Evolutionary conservation across 1,140 invertebrate genomes (phyloP).

Genomic region (fruit fly (Drosophila melanogaster)): DNA sequence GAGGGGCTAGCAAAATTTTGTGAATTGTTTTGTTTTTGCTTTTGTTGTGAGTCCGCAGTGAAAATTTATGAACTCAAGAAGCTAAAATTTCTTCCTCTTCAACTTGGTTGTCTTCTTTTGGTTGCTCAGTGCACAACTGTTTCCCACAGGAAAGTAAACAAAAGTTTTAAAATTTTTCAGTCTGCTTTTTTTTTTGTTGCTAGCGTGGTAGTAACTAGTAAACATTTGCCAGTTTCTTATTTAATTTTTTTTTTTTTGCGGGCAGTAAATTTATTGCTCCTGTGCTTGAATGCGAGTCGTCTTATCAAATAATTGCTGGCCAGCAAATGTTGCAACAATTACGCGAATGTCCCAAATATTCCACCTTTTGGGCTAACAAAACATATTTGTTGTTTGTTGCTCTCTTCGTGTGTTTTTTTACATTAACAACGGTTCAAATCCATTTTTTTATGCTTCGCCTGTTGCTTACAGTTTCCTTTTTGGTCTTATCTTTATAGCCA

Average conservation of each 20-base stretch:
- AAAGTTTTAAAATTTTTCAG: slow-evolving; percentile 38
- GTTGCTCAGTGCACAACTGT: slow-evolving; percentile 32
- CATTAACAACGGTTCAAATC: neutral
- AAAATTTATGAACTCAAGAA: slow-evolving; percentile 76
- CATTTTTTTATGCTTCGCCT: slow-evolving; percentile 36
- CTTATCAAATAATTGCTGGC: slow-evolving; percentile 84
- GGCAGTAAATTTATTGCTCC: slow-evolving; percentile 66
- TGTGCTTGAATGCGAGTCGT: slow-evolving; percentile 63
- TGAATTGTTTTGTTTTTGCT: slow-evolving; percentile 68
- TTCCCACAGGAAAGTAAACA: slow-evolving; percentile 32
- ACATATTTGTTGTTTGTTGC: slow-evolving; percentile 11
- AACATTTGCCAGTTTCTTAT: slow-evolving; percentile 72
- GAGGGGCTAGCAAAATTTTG: slow-evolving; percentile 35
- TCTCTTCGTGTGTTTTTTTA: slow-evolving; percentile 5
- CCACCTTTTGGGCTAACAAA: slow-evolving; percentile 13
- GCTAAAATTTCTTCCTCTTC: slow-evolving; percentile 56
- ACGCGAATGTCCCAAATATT: slow-evolving; percentile 67
- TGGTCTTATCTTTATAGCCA: slow-evolving; percentile 79
- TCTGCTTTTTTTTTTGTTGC: slow-evolving; percentile 16
- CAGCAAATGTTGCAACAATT: slow-evolving; percentile 80
- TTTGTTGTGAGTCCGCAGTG: slow-evolving; percentile 54
- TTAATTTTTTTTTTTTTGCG: slow-evolving; percentile 80
- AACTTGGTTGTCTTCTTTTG: slow-evolving; percentile 28
- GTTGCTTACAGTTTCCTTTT: slow-evolving; percentile 41
- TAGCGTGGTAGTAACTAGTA: slow-evolving; percentile 33